Percentiles rank a stretch among this genome's conserved stretches.
Conservation (phyloP, 2,797 vertebrate species). For the Labeo calbasu region DNA sequence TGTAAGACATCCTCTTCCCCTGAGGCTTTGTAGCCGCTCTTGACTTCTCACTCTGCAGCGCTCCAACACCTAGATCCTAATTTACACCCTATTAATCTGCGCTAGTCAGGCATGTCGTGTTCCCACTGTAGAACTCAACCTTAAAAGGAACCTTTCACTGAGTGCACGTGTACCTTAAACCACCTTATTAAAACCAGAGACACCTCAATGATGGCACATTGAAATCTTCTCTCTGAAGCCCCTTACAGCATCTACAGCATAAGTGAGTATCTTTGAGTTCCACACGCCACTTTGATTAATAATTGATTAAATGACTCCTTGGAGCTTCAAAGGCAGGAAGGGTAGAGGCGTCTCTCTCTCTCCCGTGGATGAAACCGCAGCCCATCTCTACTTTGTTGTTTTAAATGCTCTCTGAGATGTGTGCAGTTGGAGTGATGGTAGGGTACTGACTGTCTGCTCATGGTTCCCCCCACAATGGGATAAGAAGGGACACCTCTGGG, state of each 20-base stretch:
- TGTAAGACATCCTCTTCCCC: slow-evolving; percentile 38
- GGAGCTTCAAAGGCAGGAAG: slow-evolving; percentile 96
- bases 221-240: slow-evolving; percentile 53
- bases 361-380: slow-evolving; percentile 86
- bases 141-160: slow-evolving; percentile 57
- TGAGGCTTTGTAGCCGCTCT: slow-evolving; percentile 23
- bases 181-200: slow-evolving; percentile 68
- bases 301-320: slow-evolving; percentile 97
- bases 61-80: slow-evolving; percentile 45
- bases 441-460: slow-evolving; percentile 69
- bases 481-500: slow-evolving; percentile 44
- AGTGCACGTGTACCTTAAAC: slow-evolving; percentile 60
- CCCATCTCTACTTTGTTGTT: slow-evolving; percentile 99
- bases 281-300: slow-evolving; percentile 98
- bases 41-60: slow-evolving; percentile 41
- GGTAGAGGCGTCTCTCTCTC: slow-evolving; percentile 83
- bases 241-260: slow-evolving; percentile 70
- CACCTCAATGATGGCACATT: slow-evolving; percentile 53
- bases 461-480: slow-evolving; percentile 38
- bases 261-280: slow-evolving; percentile 89
- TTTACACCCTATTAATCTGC: slow-evolving; percentile 56
- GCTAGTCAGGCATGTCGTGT: slow-evolving; percentile 59
- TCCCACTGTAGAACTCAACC: slow-evolving; percentile 58
- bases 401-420: slow-evolving; percentile 87
- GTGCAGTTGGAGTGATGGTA: slow-evolving; percentile 57